These are phyloP conservation scores for Macrosiphum euphorbiae DNA, from an alignment of 2,888 invertebrate species.

Conservation along the genomic window DNA sequence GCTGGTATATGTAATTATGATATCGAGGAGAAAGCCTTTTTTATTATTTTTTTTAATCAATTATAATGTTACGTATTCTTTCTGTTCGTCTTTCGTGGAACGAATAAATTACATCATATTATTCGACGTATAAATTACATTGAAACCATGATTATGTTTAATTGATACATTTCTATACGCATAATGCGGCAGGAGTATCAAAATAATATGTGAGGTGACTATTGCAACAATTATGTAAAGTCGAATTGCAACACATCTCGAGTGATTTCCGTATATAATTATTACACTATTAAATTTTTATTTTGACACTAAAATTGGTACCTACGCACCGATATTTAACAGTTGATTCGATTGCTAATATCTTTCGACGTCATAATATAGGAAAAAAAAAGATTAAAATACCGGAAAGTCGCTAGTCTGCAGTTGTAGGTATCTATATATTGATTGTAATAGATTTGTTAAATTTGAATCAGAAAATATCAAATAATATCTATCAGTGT, in stretches of 20 bases:
- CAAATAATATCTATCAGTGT: too few species aligned
- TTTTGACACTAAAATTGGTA: constrained; percentile 5
- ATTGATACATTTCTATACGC: neutral
- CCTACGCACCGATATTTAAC: neutral
- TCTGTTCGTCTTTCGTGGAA: neutral
- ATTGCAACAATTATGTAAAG: neutral
- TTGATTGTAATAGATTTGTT: too few species aligned
- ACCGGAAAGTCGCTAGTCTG: too few species aligned
- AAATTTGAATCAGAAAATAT: too few species aligned
- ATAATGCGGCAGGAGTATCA: neutral
- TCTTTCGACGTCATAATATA: too few species aligned
- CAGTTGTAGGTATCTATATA: too few species aligned
- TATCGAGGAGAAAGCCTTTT: neutral
- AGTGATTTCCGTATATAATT: neutral
- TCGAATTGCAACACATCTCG: neutral
- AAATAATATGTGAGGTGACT: neutral
- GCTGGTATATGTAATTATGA: neutral
- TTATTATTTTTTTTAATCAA: neutral
- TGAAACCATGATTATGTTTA: neutral
- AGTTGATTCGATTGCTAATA: neutral
- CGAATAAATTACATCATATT: neutral
- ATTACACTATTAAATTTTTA: neutral
- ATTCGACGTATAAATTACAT: neutral
- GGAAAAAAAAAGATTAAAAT: too few species aligned
- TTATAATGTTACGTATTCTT: neutral